These are phyloP conservation scores for Phaethon lepturus DNA, from an alignment of 2,113 vertebrate genomes.

Conservation along the genomic window DNA sequence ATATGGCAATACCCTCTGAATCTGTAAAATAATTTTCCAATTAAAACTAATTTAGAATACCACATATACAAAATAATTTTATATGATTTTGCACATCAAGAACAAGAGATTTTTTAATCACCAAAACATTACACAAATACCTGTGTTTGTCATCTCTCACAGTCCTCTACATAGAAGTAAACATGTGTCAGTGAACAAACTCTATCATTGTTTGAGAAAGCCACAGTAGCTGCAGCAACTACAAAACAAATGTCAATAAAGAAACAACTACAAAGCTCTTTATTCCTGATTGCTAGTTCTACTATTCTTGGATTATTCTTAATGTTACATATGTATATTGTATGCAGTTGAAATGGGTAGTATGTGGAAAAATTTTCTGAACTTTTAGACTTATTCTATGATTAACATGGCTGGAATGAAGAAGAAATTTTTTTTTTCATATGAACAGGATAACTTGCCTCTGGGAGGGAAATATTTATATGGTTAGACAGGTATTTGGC, in stretches of 20 bases:
- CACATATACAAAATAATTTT: constrained; percentile 11
- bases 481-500: neutral
- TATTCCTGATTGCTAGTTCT: neutral
- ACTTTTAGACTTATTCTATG: neutral
- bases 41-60: constrained; percentile 63
- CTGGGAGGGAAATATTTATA: neutral
- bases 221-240: neutral
- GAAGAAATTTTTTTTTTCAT: neutral
- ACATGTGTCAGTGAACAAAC: neutral
- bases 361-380: neutral
- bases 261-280: neutral
- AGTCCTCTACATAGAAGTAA: neutral
- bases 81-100: neutral
- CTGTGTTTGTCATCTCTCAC: neutral
- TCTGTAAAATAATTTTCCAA: constrained; percentile 46
- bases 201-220: neutral
- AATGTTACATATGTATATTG: neutral
- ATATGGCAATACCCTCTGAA: constrained; percentile 53
- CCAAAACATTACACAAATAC: neutral
- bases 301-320: neutral
- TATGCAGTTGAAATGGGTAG: neutral
- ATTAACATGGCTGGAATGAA: neutral
- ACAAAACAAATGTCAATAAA: neutral
- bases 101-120: neutral
- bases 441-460: neutral